phyloP scores from a whole-genome alignment of 2,888 invertebrate genomes.

The Drosophila prostipennis region DNA sequence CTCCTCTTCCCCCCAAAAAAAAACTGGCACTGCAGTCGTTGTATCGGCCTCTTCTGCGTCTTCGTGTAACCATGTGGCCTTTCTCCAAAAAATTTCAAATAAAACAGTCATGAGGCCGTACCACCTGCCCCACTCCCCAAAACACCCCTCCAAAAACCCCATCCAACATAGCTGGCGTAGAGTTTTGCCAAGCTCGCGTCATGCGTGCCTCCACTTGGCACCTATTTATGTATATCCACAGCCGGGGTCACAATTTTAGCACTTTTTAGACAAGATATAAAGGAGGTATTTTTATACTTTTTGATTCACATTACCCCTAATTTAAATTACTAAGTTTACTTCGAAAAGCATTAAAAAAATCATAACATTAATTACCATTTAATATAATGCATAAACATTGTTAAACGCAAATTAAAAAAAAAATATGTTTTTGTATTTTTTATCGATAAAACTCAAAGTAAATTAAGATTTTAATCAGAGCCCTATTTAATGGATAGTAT shows the following conservation, averaged over 20 bases:
- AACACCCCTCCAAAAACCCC: slow-evolving; percentile 7
- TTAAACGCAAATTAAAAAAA: too few species aligned
- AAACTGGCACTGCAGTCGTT: slow-evolving; percentile 23
- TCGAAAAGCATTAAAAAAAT: too few species aligned
- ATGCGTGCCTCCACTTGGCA: slow-evolving; percentile 78
- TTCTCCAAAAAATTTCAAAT: slow-evolving; percentile 76
- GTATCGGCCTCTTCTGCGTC: slow-evolving; percentile 1
- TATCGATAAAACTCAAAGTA: too few species aligned
- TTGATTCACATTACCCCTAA: too few species aligned
- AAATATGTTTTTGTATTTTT: too few species aligned
- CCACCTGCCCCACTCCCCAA: slow-evolving; percentile 21
- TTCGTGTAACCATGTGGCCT: slow-evolving; percentile 54
- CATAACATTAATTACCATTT: too few species aligned
- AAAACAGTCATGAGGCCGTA: slow-evolving; percentile 69
- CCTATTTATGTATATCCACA: slow-evolving; percentile 53
- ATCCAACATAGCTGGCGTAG: slow-evolving; percentile 28
- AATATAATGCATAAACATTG: too few species aligned
- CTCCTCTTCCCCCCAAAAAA: neutral
- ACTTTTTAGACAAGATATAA: too few species aligned
- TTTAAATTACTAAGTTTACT: too few species aligned
- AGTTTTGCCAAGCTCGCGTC: slow-evolving; percentile 70
- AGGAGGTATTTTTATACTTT: too few species aligned
- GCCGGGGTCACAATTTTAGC: neutral
- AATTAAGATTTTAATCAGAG: too few species aligned
- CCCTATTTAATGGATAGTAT: too few species aligned